These are phyloP conservation scores for Manacus vitellinus DNA, from an alignment of 2,113 vertebrate genomes.

Conservation along the genomic window DNA sequence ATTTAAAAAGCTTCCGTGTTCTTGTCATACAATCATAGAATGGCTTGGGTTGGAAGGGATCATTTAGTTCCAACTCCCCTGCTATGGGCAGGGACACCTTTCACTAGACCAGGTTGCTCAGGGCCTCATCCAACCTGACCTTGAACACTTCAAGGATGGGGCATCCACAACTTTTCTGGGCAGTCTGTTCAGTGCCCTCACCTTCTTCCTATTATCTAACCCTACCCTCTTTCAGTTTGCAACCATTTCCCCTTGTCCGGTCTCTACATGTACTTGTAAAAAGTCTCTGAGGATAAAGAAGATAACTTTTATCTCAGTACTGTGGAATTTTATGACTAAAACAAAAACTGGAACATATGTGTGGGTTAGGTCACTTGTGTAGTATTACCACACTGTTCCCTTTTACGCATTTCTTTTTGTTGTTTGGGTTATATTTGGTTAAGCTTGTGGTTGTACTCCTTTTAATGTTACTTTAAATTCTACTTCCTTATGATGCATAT, in stretches of 20 bases:
- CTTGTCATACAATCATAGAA: background rate
- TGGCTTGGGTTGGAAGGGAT: background rate
- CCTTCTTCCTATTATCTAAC: background rate
- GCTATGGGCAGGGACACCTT: background rate
- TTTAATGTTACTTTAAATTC: background rate
- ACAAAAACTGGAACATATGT: background rate
- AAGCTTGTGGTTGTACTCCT: background rate
- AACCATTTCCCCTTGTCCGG: background rate
- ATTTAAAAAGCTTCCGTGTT: background rate
- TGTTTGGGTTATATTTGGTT: background rate
- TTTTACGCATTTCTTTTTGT: background rate
- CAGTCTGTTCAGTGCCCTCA: background rate
- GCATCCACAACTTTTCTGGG: background rate
- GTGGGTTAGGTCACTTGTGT: background rate
- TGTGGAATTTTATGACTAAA: background rate
- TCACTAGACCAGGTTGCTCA: background rate
- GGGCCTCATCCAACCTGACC: background rate
- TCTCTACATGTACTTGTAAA: background rate
- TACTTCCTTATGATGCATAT: background rate
- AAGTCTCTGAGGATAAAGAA: background rate
- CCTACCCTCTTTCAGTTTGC: background rate
- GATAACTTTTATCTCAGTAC: background rate
- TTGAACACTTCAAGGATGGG: background rate
- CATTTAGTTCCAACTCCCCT: background rate
- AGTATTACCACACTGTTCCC: background rate